Evolutionary conservation across 2,797 vertebrate genomes (phyloP).

Genomic region (Bradypodion ventrale): DNA sequence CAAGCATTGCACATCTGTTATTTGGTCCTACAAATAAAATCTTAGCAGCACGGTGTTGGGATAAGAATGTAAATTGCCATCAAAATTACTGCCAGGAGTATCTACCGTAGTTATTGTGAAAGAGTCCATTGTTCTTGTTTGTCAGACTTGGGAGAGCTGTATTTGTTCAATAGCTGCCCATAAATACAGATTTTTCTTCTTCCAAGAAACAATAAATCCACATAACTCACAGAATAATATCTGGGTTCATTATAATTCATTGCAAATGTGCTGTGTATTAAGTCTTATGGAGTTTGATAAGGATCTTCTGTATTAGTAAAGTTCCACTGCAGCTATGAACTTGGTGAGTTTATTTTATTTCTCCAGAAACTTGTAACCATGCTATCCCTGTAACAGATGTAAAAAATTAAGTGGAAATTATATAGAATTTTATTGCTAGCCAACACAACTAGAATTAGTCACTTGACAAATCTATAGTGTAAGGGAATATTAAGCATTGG

Average conservation of each 20-base stretch:
- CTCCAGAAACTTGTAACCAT: constrained; percentile 26
- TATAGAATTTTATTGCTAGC: background rate
- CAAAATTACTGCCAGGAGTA: constrained; percentile 64
- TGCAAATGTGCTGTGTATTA: constrained; percentile 63
- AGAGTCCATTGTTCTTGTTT: constrained; percentile 72
- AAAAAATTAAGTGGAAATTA: constrained; percentile 17
- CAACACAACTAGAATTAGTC: constrained; percentile 5
- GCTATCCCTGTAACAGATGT: background rate
- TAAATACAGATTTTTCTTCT: constrained; percentile 70
- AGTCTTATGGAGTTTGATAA: constrained; percentile 64
- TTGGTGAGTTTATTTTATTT: constrained; percentile 42
- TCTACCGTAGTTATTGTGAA: constrained; percentile 54
- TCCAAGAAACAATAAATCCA: constrained; percentile 64
- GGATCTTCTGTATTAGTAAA: constrained; percentile 41
- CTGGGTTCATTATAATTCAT: constrained; percentile 67
- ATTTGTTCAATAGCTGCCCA: constrained; percentile 62
- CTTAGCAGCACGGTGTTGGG: constrained; percentile 41
- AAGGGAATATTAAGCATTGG: background rate
- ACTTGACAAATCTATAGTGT: constrained; percentile 24
- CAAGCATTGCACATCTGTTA: background rate
- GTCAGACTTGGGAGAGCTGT: constrained; percentile 59
- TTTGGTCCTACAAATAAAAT: constrained; percentile 43
- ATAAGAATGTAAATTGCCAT: constrained; percentile 62
- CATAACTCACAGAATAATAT: constrained; percentile 53
- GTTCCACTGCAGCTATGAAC: constrained; percentile 50